phyloP scores from a whole-genome alignment of 2,797 vertebrate genomes.

The Lutjanus campechanus region DNA sequence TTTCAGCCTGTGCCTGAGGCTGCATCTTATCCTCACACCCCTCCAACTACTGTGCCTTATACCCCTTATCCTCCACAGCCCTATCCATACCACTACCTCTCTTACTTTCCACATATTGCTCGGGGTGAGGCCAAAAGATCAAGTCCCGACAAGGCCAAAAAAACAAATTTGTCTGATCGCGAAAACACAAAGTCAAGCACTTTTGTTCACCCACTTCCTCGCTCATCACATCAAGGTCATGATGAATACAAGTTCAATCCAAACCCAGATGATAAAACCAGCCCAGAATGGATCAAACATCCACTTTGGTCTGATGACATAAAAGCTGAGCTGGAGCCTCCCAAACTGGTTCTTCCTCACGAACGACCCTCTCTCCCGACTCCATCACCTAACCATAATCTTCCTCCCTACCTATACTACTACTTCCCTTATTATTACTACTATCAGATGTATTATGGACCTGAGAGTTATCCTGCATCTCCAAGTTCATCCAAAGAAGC shows the following conservation, averaged over 20 bases:
- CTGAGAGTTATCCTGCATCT: background rate
- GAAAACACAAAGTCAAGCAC: background rate
- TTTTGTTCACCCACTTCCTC: background rate
- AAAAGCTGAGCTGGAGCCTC: slow-evolving; percentile 2
- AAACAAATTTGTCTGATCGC: background rate
- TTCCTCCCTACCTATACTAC: slow-evolving; percentile 34
- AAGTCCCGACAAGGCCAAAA: background rate
- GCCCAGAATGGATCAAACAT: background rate
- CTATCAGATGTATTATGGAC: slow-evolving; percentile 37
- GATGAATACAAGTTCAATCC: background rate
- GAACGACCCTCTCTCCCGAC: slow-evolving; percentile 8
- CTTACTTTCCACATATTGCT: slow-evolving; percentile 35
- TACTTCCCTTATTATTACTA: slow-evolving; percentile 48
- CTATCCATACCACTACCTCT: slow-evolving; percentile 31
- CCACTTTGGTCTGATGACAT: background rate
- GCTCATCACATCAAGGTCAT: background rate
- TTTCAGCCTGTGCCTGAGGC: slow-evolving; percentile 1
- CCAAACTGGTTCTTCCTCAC: slow-evolving; percentile 5
- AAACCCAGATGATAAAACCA: background rate
- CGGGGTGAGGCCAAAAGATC: background rate
- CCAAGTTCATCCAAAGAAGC: slow-evolving; percentile 23
- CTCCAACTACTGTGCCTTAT: background rate
- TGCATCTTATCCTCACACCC: background rate
- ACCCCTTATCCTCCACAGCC: slow-evolving; percentile 3
- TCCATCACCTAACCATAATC: slow-evolving; percentile 1